A percentile compares a stretch with the other conserved stretches of the same genome.
Conservation (phyloP, 2,888 invertebrate species). For the Leistus spinibarbis region DNA sequence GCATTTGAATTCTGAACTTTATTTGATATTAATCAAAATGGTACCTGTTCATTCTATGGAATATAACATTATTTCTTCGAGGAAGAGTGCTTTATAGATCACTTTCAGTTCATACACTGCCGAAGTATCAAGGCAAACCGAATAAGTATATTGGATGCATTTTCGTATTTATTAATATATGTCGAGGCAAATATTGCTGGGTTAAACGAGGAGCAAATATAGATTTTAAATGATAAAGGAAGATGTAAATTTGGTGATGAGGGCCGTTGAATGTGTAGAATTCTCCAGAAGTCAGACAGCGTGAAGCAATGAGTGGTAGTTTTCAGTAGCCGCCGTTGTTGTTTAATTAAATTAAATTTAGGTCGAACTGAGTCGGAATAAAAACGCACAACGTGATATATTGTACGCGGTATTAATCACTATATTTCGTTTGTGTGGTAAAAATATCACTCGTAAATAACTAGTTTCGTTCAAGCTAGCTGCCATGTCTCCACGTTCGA, state of each 20-base stretch:
- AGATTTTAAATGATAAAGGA: not conserved
- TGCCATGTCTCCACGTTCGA: not conserved
- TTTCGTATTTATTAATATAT: too few relatives aligned
- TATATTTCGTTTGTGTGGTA: slow-evolving; percentile 27
- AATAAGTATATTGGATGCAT: too few relatives aligned
- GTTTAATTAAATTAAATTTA: slow-evolving; percentile 39
- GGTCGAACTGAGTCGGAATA: slow-evolving; percentile 28
- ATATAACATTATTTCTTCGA: too few relatives aligned
- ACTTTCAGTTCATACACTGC: too few relatives aligned
- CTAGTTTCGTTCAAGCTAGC: slow-evolving; percentile 26
- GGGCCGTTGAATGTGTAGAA: slow-evolving; percentile 17
- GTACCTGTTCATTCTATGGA: not conserved
- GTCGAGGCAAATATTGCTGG: too few relatives aligned
- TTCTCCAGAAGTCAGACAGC: slow-evolving; percentile 14
- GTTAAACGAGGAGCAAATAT: too few relatives aligned
- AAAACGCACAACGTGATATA: slow-evolving; percentile 35
- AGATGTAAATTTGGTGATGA: not conserved
- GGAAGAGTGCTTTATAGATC: too few relatives aligned
- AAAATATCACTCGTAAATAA: slow-evolving; percentile 35
- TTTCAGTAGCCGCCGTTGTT: slow-evolving; percentile 3
- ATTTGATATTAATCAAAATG: not conserved
- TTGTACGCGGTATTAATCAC: slow-evolving; percentile 34
- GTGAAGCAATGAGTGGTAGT: not conserved
- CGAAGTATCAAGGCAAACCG: too few relatives aligned
- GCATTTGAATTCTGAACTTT: not conserved